Evolutionary conservation across 1,140 invertebrate species (phyloP), one percentile per base, ranked within the genome.

Genomic region (Dryas iulia): DNA sequence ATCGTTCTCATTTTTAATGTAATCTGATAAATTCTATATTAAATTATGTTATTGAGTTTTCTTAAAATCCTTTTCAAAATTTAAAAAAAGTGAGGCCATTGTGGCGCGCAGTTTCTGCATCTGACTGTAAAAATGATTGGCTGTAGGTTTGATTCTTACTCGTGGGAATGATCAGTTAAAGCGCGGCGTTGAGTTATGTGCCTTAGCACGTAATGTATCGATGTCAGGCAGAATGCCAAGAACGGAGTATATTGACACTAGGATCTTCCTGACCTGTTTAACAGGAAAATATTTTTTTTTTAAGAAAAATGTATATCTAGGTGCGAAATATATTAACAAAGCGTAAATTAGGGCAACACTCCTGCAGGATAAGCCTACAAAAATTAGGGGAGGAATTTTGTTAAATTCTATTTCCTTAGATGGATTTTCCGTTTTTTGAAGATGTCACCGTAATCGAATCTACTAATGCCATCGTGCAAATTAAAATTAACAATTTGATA

Each of bases 401-500:
- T 39, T 59, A 58, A 65, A 74, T 71, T 64, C 69, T 65, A 72
- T 70, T 71, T 61, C 65, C 67, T 28, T 39, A 56, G 72, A 72
- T 74, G 60, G 63, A 70, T 78, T 74, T 77, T 74, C 74, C 73
- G 76, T 78, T 74, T 79, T 47, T 76, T 73, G 71, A 61, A 71
- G 74, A 69, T 64, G 71, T 73, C 70, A 67, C 74, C 62, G 67
- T 83, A 83, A 84, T 84, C 79, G 76, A 83, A 77, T 83, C 82
- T 81, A 70, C 64, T 69, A 75, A 76, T 66, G 63, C 66, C 64
- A 69, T 57, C 71, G 59, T 72, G 30, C 71, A 59, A 74, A 79
- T 77, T 78, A 73, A 81, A 84, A 81, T 84, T 82, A 82, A 79
- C 75, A 79, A 75, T 77, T 81, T 73, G 68, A 59, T 35, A 39